Percentiles rank a stretch among this genome's conserved stretches.
Evolutionary conservation across 1,140 invertebrate species (phyloP).

Genomic region (Bombus picipes): DNA sequence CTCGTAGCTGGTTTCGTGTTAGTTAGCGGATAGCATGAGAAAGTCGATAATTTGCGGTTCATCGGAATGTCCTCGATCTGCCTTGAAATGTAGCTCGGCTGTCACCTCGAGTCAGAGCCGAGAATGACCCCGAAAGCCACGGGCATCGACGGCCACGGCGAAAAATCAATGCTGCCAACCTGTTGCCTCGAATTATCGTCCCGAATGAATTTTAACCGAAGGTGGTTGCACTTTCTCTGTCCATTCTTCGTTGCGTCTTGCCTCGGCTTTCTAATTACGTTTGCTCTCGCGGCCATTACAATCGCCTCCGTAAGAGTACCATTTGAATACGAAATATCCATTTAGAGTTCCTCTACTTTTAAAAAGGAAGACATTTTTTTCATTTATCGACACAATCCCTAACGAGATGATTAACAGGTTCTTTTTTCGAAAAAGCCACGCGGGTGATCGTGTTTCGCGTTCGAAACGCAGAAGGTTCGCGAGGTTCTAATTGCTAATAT

Average conservation of each 20-base stretch:
- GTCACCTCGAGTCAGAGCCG: constrained; percentile 27
- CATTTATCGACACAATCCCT: no score
- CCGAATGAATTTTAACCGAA: constrained; percentile 30
- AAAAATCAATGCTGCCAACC: constrained; percentile 50
- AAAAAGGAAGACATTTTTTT: no score
- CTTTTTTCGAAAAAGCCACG: no score
- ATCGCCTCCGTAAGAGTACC: no score
- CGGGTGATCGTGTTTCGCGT: no score
- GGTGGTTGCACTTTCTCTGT: background rate
- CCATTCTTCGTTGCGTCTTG: no score
- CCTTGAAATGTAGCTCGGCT: constrained; percentile 25
- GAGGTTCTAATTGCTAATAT: no score
- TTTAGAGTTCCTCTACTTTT: no score
- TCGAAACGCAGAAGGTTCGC: no score
- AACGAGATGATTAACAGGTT: no score
- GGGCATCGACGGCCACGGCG: background rate
- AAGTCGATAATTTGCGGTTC: constrained; percentile 25
- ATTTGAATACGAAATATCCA: no score
- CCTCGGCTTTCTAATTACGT: constrained; percentile 30
- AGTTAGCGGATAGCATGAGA: background rate
- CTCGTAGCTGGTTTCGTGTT: background rate
- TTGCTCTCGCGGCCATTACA: background rate
- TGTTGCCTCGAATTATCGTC: constrained; percentile 52
- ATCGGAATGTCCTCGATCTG: constrained; percentile 23
- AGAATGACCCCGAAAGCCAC: constrained; percentile 16